Evolutionary conservation across 2,113 vertebrate genomes (phyloP).

Genomic region (Chlamydotis undulata): DNA sequence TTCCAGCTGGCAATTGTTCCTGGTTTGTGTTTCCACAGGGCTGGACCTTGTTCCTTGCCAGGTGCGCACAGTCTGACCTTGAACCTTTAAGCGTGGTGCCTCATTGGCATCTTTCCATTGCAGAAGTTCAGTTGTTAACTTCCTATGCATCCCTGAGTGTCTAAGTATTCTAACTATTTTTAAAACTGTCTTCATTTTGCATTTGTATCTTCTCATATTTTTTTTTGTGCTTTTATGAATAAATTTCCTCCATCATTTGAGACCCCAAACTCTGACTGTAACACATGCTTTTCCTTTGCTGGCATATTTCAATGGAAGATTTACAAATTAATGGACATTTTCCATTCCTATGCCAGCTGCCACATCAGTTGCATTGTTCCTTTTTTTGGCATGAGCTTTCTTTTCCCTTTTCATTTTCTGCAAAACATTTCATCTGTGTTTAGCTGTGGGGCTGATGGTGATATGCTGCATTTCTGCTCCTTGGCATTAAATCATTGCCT

Average conservation of each 20-base stretch:
- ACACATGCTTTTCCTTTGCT: neutral
- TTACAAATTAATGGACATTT: neutral
- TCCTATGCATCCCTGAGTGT: neutral
- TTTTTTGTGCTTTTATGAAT: neutral
- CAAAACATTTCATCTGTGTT: neutral
- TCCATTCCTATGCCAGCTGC: neutral
- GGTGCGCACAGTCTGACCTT: fast-evolving
- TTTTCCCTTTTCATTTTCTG: neutral
- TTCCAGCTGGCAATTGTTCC: fast-evolving
- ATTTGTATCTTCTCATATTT: neutral
- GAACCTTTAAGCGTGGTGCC: neutral
- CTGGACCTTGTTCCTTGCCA: neutral
- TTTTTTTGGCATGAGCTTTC: neutral
- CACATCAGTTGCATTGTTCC: neutral
- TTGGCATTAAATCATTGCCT: neutral
- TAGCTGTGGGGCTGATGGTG: neutral
- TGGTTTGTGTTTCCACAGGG: fast-evolving
- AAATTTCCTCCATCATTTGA: neutral
- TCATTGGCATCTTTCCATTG: neutral
- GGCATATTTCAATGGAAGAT: neutral
- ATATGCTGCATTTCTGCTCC: neutral
- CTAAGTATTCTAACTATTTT: neutral
- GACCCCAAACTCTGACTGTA: neutral
- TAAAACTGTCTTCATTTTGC: neutral
- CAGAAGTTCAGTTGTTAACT: neutral